phyloP scores from a whole-genome alignment of 2,888 invertebrate genomes.

The Sphecodes monilicornis region DNA sequence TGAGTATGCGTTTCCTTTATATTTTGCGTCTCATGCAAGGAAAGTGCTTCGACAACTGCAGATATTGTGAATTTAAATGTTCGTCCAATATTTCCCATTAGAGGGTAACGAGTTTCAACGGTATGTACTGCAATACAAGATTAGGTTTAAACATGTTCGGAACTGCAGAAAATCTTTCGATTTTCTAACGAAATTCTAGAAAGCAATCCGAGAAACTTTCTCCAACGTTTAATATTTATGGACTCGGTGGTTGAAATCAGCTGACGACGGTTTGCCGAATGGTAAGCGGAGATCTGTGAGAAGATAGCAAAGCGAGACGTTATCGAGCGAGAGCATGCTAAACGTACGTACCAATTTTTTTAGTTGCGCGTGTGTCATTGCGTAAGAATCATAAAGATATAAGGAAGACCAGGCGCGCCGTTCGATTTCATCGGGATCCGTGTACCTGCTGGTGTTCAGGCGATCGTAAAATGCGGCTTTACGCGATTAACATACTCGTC shows the following conservation, averaged over 20 bases:
- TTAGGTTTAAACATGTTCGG: neutral
- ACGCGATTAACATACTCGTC: constrained; percentile 62
- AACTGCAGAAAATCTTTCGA: neutral
- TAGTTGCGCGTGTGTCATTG: constrained; percentile 59
- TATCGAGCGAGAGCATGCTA: constrained; percentile 26
- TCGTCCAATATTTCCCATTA: neutral
- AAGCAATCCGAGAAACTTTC: constrained; percentile 7
- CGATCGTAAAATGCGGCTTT: constrained; percentile 66
- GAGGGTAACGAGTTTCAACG: no score
- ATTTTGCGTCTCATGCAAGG: no score
- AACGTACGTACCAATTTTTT: constrained; percentile 45
- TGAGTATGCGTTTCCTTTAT: no score
- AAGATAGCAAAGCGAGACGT: constrained; percentile 42
- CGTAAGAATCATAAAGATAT: constrained; percentile 67
- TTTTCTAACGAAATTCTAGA: neutral
- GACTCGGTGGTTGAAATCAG: constrained; percentile 1
- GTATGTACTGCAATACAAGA: neutral
- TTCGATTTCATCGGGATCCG: constrained; percentile 68
- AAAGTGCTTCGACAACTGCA: neutral
- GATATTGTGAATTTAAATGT: neutral
- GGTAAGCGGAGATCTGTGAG: constrained; percentile 38
- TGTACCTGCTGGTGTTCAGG: constrained; percentile 63
- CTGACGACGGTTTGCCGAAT: neutral
- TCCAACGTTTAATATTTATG: neutral
- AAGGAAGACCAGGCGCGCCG: constrained; percentile 63